Evolutionary conservation across 2,113 vertebrate species (phyloP), one percentile per base, ranked within the genome.

Genomic region (Holacanthus passer): DNA sequence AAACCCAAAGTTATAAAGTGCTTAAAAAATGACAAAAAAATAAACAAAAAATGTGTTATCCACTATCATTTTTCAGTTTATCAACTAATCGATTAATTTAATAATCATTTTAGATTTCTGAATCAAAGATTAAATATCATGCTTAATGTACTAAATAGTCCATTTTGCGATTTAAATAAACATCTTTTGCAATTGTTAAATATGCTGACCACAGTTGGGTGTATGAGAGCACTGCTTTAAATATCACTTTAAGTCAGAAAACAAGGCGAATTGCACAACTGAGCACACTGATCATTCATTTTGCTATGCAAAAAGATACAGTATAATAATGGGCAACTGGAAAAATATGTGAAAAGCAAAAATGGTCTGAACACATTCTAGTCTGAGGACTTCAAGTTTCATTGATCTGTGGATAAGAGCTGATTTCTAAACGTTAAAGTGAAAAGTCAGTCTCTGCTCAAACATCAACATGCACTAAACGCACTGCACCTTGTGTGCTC

Each of bases 401-500:
- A 32, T 14, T 29, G 16, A n/a, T 64, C 7, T 10, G 16, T 9
- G 14, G 37, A 73, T 48, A 17, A 53, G 41, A 66, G 24, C 45
- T 53, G 22, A 50, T 32, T 24, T 8, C 4, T 31, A 67, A 56
- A 63, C 47, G 47, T 56, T 16, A 56, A 43, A 35, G 65, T 29
- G 35, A n/a, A n/a, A n/a, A n/a, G n/a, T n/a, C n/a, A n/a, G n/a
- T n/a, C n/a, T n/a, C n/a, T n/a, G n/a, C n/a, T n/a, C 35, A 37
- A 37, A 37, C 66, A 37, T 50, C 31, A 24, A 24, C 50, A 41
- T 62, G 45, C 77, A 60, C 43, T 22, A 27, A 58, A 69, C 59
- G 73, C 58, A 80, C 66, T 50, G 55, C 29, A 53, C 66, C 52
- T 16, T 43, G 27, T 77, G 60, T 77, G 45, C 71, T 73, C 45